A percentile compares a stretch with the other conserved stretches of the same genome.
Conservation (phyloP, 2,113 vertebrate genomes). For the Budorcas taxicolor region DNA sequence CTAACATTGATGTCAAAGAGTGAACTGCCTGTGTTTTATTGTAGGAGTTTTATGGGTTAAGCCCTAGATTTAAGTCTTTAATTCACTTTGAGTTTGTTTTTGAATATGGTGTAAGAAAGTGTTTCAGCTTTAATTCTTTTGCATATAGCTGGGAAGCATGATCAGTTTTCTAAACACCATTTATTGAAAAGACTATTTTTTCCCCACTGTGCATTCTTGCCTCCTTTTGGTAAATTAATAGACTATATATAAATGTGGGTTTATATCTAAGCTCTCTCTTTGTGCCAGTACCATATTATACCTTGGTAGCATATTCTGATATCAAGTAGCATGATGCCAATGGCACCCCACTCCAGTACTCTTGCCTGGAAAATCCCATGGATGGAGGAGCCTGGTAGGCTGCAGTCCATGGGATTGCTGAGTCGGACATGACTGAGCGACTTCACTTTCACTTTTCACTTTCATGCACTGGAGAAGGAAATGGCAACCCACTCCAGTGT, state of each 20-base stretch:
- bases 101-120: not conserved
- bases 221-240: not conserved
- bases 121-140: not conserved
- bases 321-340: not conserved
- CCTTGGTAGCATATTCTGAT: not conserved
- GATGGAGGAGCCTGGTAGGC: too few relatives aligned
- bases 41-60: not conserved
- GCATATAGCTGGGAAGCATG: not conserved
- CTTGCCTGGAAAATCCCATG: too few relatives aligned
- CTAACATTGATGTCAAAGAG: not conserved
- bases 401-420: too few relatives aligned
- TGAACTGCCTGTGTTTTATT: not conserved
- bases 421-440: too few relatives aligned
- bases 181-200: not conserved
- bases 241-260: not conserved
- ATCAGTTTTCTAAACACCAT: not conserved
- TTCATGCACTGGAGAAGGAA: too few relatives aligned
- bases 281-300: not conserved
- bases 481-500: too few relatives aligned
- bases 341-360: too few relatives aligned
- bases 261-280: not conserved
- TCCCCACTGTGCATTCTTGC: not conserved
- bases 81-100: not conserved
- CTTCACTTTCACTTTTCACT: too few relatives aligned
- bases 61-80: not conserved